Evolutionary conservation across 1,140 invertebrate species (phyloP).

Genomic region (Zaprionus capensis): DNA sequence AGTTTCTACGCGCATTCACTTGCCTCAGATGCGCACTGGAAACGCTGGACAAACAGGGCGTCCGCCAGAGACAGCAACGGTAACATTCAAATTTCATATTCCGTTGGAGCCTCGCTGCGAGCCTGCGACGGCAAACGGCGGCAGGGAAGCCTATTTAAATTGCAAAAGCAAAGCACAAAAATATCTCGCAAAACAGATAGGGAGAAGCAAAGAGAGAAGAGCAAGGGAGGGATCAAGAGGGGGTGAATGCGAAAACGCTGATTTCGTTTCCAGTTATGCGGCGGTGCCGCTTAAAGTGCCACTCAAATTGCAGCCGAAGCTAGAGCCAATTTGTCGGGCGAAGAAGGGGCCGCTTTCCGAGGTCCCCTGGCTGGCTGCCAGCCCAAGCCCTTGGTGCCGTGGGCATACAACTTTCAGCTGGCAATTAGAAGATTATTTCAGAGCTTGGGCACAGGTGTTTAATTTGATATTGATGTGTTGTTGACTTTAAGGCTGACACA

Average conservation of each 20-base stretch:
- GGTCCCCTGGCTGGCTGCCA: conserved; percentile 39
- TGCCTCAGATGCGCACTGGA: conserved; percentile 50
- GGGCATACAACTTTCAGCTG: conserved; percentile 56
- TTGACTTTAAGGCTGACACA: conserved; percentile 18
- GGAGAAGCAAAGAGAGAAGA: conserved; percentile 4
- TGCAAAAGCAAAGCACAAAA: conserved; percentile 45
- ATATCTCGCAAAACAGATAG: conserved; percentile 26
- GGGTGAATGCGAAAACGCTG: conserved; percentile 11
- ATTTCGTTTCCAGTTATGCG: conserved; percentile 34
- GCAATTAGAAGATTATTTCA: conserved; percentile 60
- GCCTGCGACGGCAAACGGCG: not conserved
- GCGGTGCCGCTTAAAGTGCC: conserved; percentile 36
- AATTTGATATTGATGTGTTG: conserved; percentile 68
- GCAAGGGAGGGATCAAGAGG: not conserved
- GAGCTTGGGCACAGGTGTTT: conserved; percentile 55
- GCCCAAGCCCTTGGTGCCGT: conserved; percentile 15
- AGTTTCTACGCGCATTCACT: conserved; percentile 75
- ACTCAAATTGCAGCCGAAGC: conserved; percentile 45
- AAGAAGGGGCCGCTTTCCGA: not conserved
- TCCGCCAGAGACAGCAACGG: conserved; percentile 18
- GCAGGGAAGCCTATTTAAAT: conserved; percentile 48
- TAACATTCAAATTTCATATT: conserved; percentile 72
- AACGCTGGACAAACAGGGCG: conserved; percentile 63
- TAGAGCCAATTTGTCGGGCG: conserved; percentile 42
- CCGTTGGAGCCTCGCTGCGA: conserved; percentile 43